Conservation (phyloP, 2,797 vertebrate species). For the Acrossocheilus fasciatus region DNA sequence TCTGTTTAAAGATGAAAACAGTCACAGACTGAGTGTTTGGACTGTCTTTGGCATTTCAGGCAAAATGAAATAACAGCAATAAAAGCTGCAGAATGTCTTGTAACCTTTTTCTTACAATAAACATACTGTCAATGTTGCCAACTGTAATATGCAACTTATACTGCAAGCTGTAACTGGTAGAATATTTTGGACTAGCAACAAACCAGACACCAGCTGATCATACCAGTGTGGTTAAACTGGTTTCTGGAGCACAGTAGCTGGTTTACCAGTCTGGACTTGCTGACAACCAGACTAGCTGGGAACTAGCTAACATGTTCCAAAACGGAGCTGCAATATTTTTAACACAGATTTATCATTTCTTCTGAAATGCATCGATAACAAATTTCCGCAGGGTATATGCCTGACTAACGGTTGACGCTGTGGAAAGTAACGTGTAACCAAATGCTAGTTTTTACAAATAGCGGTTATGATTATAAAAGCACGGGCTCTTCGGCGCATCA, state of each 20-base stretch:
- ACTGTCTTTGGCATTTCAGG: background rate
- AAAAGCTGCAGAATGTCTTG: background rate
- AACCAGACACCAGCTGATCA: background rate
- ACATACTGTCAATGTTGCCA: background rate
- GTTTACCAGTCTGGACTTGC: background rate
- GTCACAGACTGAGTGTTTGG: background rate
- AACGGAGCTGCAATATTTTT: background rate
- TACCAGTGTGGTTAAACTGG: background rate
- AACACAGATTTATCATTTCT: background rate
- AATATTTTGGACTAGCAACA: background rate
- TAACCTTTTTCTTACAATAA: background rate
- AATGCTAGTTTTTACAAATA: background rate
- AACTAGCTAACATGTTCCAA: background rate
- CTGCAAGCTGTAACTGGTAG: background rate
- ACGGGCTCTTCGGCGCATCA: background rate
- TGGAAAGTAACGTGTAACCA: background rate
- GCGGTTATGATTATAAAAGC: background rate
- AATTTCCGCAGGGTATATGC: background rate
- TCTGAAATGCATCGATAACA: background rate
- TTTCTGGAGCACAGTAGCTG: background rate
- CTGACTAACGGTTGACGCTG: background rate
- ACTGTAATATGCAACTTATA: background rate
- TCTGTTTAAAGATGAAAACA: background rate
- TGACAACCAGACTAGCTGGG: background rate
- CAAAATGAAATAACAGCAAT: background rate